A percentile compares a stretch with the other conserved stretches of the same genome.
phyloP scores from a whole-genome alignment of 2,113 vertebrate species.

The Morphnarchus princeps region DNA sequence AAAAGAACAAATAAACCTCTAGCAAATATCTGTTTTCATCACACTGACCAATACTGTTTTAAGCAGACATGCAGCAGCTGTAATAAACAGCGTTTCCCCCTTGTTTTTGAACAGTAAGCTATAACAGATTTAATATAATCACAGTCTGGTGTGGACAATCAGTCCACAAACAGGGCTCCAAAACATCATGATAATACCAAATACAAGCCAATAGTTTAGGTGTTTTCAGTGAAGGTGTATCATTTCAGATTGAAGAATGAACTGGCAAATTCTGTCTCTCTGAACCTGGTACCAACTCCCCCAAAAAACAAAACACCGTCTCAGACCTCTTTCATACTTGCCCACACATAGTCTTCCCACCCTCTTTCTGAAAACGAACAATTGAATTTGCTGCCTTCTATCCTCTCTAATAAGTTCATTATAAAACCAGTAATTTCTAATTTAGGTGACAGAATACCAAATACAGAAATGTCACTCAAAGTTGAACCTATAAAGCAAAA shows the following conservation, averaged over 20 bases:
- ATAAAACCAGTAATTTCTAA: background rate
- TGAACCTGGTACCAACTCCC: background rate
- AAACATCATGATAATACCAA: background rate
- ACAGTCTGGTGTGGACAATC: rapidly evolving
- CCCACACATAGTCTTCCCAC: background rate
- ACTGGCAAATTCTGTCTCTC: background rate
- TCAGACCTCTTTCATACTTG: background rate
- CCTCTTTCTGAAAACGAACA: background rate
- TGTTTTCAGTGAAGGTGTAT: background rate
- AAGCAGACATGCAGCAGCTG: background rate
- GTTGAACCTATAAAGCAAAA: background rate
- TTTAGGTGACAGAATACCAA: background rate
- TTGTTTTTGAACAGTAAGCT: background rate
- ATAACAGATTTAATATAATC: background rate
- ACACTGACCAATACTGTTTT: background rate
- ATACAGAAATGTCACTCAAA: background rate
- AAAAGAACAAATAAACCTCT: background rate
- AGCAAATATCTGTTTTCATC: background rate
- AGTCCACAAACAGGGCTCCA: background rate
- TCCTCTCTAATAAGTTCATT: background rate
- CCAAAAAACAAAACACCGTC: rapidly evolving
- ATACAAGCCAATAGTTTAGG: background rate
- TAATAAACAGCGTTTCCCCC: background rate
- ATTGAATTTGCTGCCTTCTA: background rate
- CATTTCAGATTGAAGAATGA: background rate